Percentiles rank a stretch among this genome's conserved stretches.
phyloP scores from a whole-genome alignment of 2,888 invertebrate species.

The Seladonia tumulorum region DNA sequence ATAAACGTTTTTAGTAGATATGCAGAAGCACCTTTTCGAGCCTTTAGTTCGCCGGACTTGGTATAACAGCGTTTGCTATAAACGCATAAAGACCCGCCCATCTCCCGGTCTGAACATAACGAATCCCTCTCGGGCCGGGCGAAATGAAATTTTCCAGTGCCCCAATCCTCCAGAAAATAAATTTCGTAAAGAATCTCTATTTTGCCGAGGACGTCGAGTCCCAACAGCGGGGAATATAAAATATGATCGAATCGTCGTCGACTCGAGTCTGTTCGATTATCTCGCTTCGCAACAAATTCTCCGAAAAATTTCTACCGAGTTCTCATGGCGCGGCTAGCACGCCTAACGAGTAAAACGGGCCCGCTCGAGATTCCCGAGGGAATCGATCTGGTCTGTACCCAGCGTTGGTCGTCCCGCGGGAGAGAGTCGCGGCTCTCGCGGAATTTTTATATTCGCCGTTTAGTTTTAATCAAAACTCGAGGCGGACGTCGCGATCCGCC shows the following conservation, averaged over 20 bases:
- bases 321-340: not conserved
- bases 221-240: not conserved
- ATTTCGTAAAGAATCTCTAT: not conserved
- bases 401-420: not conserved
- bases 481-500: conserved; percentile 40
- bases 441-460: conserved; percentile 76
- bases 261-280: not conserved
- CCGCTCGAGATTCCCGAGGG: not conserved
- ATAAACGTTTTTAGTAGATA: not conserved
- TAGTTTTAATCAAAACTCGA: conserved; percentile 78
- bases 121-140: not conserved
- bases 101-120: not conserved
- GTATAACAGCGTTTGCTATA: conserved; percentile 1
- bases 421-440: conserved; percentile 30
- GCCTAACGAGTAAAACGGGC: not conserved
- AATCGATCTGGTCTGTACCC: not conserved
- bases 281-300: not conserved
- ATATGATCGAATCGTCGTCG: not conserved
- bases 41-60: not conserved
- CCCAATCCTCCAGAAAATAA: not conserved
- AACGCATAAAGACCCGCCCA: not conserved
- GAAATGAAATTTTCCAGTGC: not conserved
- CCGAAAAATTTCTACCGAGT: not conserved
- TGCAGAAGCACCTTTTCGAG: not conserved
- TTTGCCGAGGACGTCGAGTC: too few relatives aligned